A percentile compares a stretch with the other conserved stretches of the same genome.
These are phyloP conservation scores for Pilophorus perplexus DNA, from an alignment of 2,888 invertebrate genomes.

Conservation along the genomic window DNA sequence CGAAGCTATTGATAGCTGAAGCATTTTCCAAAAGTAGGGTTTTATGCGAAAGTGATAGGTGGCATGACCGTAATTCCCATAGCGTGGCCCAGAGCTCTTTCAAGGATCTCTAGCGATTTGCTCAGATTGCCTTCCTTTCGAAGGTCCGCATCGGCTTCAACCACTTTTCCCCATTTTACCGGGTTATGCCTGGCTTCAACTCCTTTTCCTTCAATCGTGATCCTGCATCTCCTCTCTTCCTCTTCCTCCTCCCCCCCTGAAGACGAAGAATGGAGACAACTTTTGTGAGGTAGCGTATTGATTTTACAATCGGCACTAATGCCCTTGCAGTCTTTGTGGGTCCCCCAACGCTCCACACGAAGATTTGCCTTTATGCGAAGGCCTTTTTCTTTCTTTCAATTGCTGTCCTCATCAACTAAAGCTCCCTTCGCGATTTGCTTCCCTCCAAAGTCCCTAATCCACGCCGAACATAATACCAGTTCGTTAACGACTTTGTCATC, in stretches of 20 bases:
- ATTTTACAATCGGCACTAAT: conserved; percentile 34
- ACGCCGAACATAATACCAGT: too few species aligned
- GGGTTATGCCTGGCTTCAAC: background rate
- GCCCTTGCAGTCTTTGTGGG: conserved; percentile 19
- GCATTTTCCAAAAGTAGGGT: conserved; percentile 7
- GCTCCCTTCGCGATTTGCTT: background rate
- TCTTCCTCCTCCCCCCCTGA: background rate
- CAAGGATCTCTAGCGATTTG: conserved; percentile 1
- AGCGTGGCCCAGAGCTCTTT: background rate
- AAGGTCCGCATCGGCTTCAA: background rate
- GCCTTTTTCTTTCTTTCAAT: background rate
- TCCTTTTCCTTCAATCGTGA: conserved; percentile 3
- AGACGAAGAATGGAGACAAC: background rate
- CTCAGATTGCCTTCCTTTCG: conserved; percentile 1
- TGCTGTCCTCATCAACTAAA: background rate
- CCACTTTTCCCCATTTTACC: background rate
- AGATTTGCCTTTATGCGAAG: conserved; percentile 27
- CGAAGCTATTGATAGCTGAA: background rate
- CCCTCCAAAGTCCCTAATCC: background rate
- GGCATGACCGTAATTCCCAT: conserved; percentile 21
- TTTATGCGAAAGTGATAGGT: conserved; percentile 16
- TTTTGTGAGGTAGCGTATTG: background rate
- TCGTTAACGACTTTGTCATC: too few species aligned
- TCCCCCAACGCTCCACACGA: background rate
- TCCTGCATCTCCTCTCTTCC: too few species aligned